These are phyloP conservation scores for Apoderus coryli DNA, from an alignment of 2,888 invertebrate genomes.

Conservation along the genomic window DNA sequence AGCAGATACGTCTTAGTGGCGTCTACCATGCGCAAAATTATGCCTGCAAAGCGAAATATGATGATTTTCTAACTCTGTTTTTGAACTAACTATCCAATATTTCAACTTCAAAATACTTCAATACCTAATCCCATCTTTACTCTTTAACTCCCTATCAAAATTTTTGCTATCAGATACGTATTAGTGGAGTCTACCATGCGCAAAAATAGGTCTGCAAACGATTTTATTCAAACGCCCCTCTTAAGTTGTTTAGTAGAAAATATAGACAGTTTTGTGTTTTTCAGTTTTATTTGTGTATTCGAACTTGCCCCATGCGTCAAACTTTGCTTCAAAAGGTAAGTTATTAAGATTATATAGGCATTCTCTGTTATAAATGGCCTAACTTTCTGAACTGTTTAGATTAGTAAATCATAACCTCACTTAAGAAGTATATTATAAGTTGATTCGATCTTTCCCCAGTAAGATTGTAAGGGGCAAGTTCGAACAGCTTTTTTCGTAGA, in stretches of 20 bases:
- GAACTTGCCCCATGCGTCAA: conserved; percentile 6
- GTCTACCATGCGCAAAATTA: too few species aligned
- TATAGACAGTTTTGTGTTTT: conserved; percentile 4
- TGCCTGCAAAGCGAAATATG: too few species aligned
- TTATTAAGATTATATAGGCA: conserved; percentile 2
- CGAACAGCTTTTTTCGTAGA: conserved; percentile 5
- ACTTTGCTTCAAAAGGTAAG: conserved; percentile 6
- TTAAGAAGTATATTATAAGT: conserved; percentile 1
- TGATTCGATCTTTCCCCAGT: conserved; percentile 2
- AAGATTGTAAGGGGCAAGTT: conserved; percentile 1
- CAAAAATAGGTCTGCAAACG: too few species aligned
- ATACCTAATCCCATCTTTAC: too few species aligned
- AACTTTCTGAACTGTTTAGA: conserved; percentile 1
- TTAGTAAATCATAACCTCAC: conserved; percentile 6
- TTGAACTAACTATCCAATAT: too few species aligned
- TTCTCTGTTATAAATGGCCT: conserved; percentile 5
- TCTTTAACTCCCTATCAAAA: too few species aligned
- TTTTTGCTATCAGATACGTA: too few species aligned
- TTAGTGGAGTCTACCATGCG: too few species aligned
- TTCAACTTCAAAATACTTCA: too few species aligned
- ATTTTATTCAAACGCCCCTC: too few species aligned
- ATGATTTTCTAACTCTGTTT: too few species aligned
- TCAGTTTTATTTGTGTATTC: conserved; percentile 4
- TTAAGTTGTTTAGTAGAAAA: not conserved
- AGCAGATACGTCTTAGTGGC: too few species aligned